phyloP scores from a whole-genome alignment of 1,140 invertebrate genomes.

The Acromyrmex echinatior region DNA sequence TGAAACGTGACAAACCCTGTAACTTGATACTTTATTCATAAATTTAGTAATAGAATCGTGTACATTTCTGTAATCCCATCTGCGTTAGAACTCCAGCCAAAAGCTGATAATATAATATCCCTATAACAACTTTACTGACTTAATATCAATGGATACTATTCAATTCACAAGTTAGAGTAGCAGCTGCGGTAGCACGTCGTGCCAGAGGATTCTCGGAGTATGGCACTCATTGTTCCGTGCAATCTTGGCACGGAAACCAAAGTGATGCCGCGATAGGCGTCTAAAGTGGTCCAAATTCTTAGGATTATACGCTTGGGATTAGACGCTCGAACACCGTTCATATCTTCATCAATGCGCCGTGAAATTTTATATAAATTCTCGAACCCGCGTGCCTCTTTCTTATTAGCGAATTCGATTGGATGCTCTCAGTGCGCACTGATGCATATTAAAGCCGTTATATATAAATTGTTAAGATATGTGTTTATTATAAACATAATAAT shows the following conservation, averaged over 20 bases:
- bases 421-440: too few relatives aligned
- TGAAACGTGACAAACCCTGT: neutral
- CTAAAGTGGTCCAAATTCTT: conserved; percentile 29
- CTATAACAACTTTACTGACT: neutral
- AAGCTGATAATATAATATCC: neutral
- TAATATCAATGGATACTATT: conserved; percentile 65
- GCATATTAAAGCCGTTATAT: too few relatives aligned
- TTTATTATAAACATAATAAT: too few relatives aligned
- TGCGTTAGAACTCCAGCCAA: neutral
- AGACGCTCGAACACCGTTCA: neutral
- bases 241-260: conserved; percentile 73
- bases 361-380: conserved; percentile 1
- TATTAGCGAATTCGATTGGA: too few relatives aligned
- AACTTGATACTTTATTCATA: neutral
- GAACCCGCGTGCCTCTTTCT: neutral
- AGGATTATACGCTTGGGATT: neutral
- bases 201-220: conserved; percentile 63
- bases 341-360: neutral
- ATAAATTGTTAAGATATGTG: too few relatives aligned
- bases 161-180: conserved; percentile 61
- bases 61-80: neutral
- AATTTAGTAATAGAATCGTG: conserved; percentile 4
- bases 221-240: conserved; percentile 67
- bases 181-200: conserved; percentile 32
- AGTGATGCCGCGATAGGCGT: neutral